Percentiles rank a stretch among this genome's conserved stretches.
These are phyloP conservation scores for Acropora tenuis DNA, from an alignment of 64 coral and sea anemone species.

Conservation along the genomic window DNA sequence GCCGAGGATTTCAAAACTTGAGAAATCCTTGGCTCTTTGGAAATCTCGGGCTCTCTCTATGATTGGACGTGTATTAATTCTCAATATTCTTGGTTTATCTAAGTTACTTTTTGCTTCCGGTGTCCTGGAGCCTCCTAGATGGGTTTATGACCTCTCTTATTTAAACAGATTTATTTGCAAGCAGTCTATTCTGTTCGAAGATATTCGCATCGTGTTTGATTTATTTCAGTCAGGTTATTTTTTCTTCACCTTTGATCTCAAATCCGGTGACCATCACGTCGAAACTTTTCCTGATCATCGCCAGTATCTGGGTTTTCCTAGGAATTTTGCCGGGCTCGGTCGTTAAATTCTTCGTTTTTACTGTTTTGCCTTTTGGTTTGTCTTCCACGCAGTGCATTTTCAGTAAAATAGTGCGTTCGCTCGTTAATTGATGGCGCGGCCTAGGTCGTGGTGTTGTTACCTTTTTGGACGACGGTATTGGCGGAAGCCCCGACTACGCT, in stretches of 20 bases:
- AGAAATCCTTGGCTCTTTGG: too few species aligned
- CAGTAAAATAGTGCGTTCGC: not conserved
- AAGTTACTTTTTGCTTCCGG: too few species aligned
- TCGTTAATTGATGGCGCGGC: constrained; percentile 46
- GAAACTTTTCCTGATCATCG: constrained; percentile 33
- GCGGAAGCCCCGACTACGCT: too few species aligned
- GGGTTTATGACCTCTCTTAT: too few species aligned
- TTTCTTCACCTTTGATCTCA: constrained; percentile 74
- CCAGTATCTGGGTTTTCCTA: constrained; percentile 48
- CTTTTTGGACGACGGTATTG: too few species aligned
- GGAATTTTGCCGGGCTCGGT: constrained; percentile 2
- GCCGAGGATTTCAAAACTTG: too few species aligned
- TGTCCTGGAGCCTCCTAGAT: too few species aligned
- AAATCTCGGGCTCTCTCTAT: too few species aligned
- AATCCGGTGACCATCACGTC: constrained; percentile 75
- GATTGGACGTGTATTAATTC: too few species aligned
- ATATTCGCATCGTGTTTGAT: constrained; percentile 41
- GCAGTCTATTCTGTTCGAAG: constrained; percentile 59
- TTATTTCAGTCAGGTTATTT: constrained; percentile 52
- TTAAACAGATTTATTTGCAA: constrained; percentile 85
- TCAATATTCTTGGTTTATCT: too few species aligned
- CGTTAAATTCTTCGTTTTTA: constrained; percentile 47
- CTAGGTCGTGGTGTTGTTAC: constrained; percentile 9
- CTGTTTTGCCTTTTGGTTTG: constrained; percentile 69
- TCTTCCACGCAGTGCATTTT: not conserved